Evolutionary conservation across 2,797 vertebrate species (phyloP).

Genomic region (Antennarius maculatus): DNA sequence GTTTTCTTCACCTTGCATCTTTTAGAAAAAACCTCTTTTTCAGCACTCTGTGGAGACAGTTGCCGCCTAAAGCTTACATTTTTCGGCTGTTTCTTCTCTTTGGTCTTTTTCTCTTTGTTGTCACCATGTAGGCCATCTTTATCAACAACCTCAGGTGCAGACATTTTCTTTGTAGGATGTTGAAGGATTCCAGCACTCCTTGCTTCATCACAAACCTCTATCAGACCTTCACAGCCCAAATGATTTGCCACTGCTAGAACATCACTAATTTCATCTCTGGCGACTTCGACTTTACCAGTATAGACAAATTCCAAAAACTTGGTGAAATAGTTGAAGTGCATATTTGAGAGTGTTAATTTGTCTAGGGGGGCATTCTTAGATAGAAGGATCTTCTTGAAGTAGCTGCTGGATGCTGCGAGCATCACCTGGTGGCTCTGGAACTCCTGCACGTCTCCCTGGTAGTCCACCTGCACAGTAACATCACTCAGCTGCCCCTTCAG

Average conservation of each 20-base stretch:
- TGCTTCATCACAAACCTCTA: slow-evolving; percentile 83
- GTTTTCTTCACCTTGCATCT: background rate
- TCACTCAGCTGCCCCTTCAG: slow-evolving; percentile 90
- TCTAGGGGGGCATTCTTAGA: slow-evolving; percentile 76
- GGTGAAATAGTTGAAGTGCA: slow-evolving; percentile 84
- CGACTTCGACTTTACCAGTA: slow-evolving; percentile 88
- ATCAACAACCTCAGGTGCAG: slow-evolving; percentile 1
- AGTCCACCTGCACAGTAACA: slow-evolving; percentile 89
- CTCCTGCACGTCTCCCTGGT: slow-evolving; percentile 85
- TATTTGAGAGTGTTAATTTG: slow-evolving; percentile 83
- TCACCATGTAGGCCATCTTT: background rate
- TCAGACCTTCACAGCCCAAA: slow-evolving; percentile 89
- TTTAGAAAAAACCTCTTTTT: slow-evolving; percentile 41
- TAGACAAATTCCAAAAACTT: slow-evolving; percentile 94
- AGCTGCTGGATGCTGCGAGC: slow-evolving; percentile 92
- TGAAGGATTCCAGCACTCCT: slow-evolving; percentile 36
- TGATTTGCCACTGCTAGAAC: slow-evolving; percentile 86
- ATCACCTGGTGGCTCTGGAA: slow-evolving; percentile 93
- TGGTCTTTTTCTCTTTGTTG: slow-evolving; percentile 4
- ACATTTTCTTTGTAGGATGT: slow-evolving; percentile 8
- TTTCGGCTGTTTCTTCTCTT: slow-evolving; percentile 31
- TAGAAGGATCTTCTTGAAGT: slow-evolving; percentile 90
- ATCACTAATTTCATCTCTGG: slow-evolving; percentile 82
- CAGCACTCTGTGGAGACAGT: slow-evolving; percentile 60
- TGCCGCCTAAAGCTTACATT: slow-evolving; percentile 21